Base-by-base conservation (phyloP, 2,797 vertebrate genomes). In the Pampus argenteus region DNA sequence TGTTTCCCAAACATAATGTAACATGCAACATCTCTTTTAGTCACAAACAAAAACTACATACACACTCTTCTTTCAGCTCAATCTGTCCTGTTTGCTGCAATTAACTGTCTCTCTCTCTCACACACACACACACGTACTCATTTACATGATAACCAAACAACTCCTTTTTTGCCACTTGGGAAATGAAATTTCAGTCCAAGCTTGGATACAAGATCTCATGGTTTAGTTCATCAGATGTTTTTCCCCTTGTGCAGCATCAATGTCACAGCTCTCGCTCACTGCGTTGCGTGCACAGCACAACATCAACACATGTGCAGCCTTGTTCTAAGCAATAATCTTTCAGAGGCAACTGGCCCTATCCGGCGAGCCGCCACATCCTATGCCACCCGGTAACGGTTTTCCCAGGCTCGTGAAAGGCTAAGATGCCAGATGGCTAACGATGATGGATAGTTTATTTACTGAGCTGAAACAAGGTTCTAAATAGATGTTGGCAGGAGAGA, bases 381-480 rank as follows among this genome's bases (percentile, higher is more conserved):
- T 66, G 74, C 84, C 87, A 75, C 81, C 79, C 82, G 80, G 82
- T 90, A 91, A 90, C 86, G 86, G 86, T 86, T 83, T 87, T 86
- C 74, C 77, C 74, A 57, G 77, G 64, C 75, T 57, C 66, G 71
- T 87, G 82, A 89, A 89, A 83, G 88, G 90, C 76, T 63, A 0
- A 58, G 70, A 76, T 59, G 83, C 75, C 88, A 85, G 81, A 79
- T 74, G 82, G 85, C 73, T 92, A 92, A 91, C 78, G 44, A 90
- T 90, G 90, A 92, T 81, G 87, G 88, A 92, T 90, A 81, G 86
- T 88, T 93, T 90, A 91, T 92, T 92, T 90, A 90, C 84, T 82
- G 72, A 82, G 79, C 75, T 83, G 82, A 89, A 93, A 86, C 89
- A 81, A 87, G 87, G 81, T 70, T 86, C 84, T 68, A 63, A 23